Conservation (phyloP, 2,888 invertebrate genomes). For the Allacma fusca region DNA sequence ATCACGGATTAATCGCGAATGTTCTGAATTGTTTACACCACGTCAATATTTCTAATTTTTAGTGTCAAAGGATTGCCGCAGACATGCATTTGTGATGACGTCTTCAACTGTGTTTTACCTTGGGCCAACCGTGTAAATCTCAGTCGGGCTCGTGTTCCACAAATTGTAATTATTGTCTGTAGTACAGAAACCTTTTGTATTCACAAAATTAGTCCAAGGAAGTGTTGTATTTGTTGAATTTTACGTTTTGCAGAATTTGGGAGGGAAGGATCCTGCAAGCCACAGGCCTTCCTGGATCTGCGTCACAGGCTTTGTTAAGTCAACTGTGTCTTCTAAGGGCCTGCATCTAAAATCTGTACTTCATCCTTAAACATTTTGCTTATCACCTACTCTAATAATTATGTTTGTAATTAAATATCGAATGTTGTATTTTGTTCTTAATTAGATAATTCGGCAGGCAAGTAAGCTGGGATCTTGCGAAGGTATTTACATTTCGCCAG, state of each 20-base stretch:
- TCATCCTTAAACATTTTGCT: not conserved
- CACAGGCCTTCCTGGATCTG: constrained; percentile 68
- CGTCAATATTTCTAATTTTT: not conserved
- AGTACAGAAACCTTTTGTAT: no score
- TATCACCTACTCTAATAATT: not conserved
- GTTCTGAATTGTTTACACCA: no score
- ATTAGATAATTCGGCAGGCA: not conserved
- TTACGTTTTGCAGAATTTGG: constrained; percentile 63
- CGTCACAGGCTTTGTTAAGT: constrained; percentile 63
- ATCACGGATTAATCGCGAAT: no score
- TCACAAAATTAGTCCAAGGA: no score
- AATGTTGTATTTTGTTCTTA: no score
- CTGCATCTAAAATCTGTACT: constrained; percentile 1
- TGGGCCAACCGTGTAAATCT: constrained; percentile 72
- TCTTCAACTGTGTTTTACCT: constrained; percentile 56
- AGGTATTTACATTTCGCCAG: constrained; percentile 8
- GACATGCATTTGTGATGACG: constrained; percentile 43
- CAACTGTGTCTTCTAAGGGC: not conserved
- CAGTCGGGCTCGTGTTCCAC: constrained; percentile 68
- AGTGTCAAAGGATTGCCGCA: not conserved
- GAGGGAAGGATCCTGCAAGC: constrained; percentile 67
- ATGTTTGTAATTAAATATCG: not conserved
- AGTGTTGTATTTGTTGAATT: not conserved
- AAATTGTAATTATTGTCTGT: constrained; percentile 9
- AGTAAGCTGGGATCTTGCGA: not conserved